Evolutionary conservation across 2,113 vertebrate genomes (phyloP), one percentile per base, ranked within the genome.

Genomic region (Grus americana): DNA sequence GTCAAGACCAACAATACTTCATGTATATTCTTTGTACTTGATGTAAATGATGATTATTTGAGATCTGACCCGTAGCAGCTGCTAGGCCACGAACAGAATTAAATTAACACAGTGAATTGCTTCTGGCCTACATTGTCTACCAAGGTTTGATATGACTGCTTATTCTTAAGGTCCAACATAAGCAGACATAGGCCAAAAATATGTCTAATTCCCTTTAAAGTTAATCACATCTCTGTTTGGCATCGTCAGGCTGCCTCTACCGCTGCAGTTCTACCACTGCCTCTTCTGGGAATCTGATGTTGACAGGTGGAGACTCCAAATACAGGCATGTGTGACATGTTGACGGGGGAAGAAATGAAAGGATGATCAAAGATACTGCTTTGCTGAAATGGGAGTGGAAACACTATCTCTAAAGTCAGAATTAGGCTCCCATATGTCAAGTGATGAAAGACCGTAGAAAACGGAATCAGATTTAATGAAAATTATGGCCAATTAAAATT

Each of bases 381-480:
- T 81, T 87, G 58, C 79, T 92, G 86, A 75, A 95, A 90, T 36
- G 84, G 62, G 44, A 97, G 78, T 76, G 11, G 97, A 95, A 96
- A 95, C 66, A 68, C 74, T 63, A 93, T 63, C 94, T 96, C 91
- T 61, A 46, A 63, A 95, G 91, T 91, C 90, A 97, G 91, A 96
- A 96, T 95, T 93, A 95, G 47, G 75, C 62, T 97, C 23, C 27
- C 88, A 79, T 61, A 80, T 91, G 88, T 66, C 82, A 95, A 78
- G 71, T 42, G 85, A 86, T 95, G 65, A 95, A 96, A 96, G 66
- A 83, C 54, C 65, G 96, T 8, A 86, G 80, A 86, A 96, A 95
- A 91, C 5, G 2, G 74, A 91, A 84, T 92, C 74, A 40, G 36
- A 91, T 86, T 85, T 83, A 79, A 91, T 70, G n/a, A 93, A 72